These are phyloP conservation scores for Napeogenes sylphis DNA, from an alignment of 2,888 invertebrate genomes.

Conservation along the genomic window DNA sequence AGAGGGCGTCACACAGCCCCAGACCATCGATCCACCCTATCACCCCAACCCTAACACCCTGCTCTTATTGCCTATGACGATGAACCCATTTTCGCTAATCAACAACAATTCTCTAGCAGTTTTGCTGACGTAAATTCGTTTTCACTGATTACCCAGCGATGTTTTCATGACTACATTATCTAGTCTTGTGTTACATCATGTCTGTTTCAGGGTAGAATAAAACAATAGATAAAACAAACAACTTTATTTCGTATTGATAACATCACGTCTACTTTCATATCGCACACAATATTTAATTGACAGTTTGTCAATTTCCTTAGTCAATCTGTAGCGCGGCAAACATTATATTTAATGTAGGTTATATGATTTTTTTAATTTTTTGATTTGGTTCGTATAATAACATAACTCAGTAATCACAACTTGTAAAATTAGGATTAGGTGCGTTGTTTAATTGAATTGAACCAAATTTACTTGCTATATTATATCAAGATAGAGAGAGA, in stretches of 20 bases:
- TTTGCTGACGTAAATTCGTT: conserved; percentile 46
- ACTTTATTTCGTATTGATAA: conserved; percentile 59
- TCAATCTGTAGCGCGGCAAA: conserved; percentile 9
- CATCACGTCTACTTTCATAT: conserved; percentile 48
- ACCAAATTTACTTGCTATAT: too few relatives aligned
- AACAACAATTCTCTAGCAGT: conserved; percentile 33
- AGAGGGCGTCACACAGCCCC: conserved; percentile 46
- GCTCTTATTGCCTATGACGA: conserved; percentile 34
- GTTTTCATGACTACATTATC: conserved; percentile 20
- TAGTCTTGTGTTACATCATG: conserved; percentile 8
- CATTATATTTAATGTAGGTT: conserved; percentile 7
- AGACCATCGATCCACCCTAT: conserved; percentile 66
- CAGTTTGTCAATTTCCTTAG: conserved; percentile 12
- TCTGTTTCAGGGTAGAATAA: conserved; percentile 22
- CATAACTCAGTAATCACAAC: too few relatives aligned
- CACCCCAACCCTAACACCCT: conserved; percentile 22
- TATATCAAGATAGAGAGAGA: too few relatives aligned
- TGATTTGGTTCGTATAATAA: too few relatives aligned
- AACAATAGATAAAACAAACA: conserved; percentile 51
- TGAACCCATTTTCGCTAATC: conserved; percentile 37
- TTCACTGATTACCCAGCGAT: conserved; percentile 40
- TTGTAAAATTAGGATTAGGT: too few relatives aligned
- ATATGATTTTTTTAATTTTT: background rate
- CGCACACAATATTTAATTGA: conserved; percentile 33
- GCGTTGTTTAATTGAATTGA: too few relatives aligned